A percentile compares a stretch with the other conserved stretches of the same genome.
Conservation (phyloP, 2,888 invertebrate species). For the Trichogramma evanescens region DNA sequence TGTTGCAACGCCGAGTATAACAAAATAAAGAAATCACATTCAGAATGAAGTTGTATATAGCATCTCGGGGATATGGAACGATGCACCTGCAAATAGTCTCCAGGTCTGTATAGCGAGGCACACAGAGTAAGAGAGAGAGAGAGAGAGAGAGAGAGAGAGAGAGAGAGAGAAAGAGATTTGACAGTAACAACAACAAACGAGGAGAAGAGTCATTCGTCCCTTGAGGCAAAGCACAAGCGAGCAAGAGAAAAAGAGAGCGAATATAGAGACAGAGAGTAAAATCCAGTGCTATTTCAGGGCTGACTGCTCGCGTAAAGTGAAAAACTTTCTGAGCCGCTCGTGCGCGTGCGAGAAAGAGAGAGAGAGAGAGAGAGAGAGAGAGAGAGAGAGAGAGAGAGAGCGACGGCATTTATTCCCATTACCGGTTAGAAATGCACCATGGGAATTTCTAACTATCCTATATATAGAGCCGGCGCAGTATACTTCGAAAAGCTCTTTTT, state of each 20-base stretch:
- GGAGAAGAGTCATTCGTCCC: slow-evolving; percentile 28
- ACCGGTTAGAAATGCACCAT: slow-evolving; percentile 11
- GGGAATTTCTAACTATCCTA: slow-evolving; percentile 5
- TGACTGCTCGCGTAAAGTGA: slow-evolving; percentile 38
- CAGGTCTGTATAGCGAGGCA: too few species aligned
- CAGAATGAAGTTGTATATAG: too few species aligned
- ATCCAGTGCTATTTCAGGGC: slow-evolving; percentile 38
- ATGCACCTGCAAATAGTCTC: too few species aligned
- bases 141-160: too few species aligned
- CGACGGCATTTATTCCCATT: slow-evolving; percentile 27
- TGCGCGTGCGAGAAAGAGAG: neutral
- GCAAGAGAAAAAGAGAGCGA: slow-evolving; percentile 18
- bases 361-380: too few species aligned
- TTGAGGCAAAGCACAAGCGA: slow-evolving; percentile 23
- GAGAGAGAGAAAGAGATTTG: neutral
- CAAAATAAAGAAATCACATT: too few species aligned
- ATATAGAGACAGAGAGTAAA: slow-evolving; percentile 23
- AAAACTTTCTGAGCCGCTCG: slow-evolving; percentile 31
- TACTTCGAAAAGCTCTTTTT: too few species aligned
- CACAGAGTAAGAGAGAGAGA: too few species aligned
- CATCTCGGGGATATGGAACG: too few species aligned
- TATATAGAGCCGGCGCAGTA: too few species aligned
- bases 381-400: too few species aligned
- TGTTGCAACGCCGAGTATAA: too few species aligned
- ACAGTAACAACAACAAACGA: neutral